Percentiles rank a stretch among this genome's conserved stretches.
Conservation (phyloP, 2,888 invertebrate genomes). For the Machimus atricapillus region DNA sequence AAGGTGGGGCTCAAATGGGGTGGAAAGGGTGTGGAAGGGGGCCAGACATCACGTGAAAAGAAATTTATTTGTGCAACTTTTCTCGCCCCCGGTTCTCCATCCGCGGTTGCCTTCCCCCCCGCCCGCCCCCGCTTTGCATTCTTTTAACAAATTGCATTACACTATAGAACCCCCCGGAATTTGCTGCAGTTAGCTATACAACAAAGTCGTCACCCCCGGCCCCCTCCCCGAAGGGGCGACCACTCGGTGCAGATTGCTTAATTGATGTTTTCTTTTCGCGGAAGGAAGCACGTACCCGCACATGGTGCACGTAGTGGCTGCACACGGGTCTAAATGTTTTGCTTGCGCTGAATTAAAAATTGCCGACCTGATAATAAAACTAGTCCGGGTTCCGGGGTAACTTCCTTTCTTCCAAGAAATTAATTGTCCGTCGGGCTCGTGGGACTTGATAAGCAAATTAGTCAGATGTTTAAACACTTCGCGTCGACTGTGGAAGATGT, state of each 20-base stretch:
- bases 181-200: background rate
- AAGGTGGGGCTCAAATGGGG: background rate
- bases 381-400: background rate
- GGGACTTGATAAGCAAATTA: background rate
- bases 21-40: background rate
- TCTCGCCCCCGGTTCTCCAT: background rate
- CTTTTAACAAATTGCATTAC: conserved; percentile 33
- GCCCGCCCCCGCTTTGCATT: background rate
- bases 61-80: conserved; percentile 33
- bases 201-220: background rate
- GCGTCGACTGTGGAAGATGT: background rate
- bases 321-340: conserved; percentile 10
- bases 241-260: background rate
- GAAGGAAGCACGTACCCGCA: background rate
- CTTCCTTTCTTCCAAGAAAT: background rate
- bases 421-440: background rate
- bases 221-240: background rate
- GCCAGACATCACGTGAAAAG: conserved; percentile 12
- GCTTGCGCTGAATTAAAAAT: background rate
- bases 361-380: background rate
- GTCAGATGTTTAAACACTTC: background rate
- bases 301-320: background rate
- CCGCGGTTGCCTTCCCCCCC: background rate
- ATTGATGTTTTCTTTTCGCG: conserved; percentile 17
- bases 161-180: background rate